Evolutionary conservation across 2,888 invertebrate species (phyloP).

Genomic region (Drosophila differens): DNA sequence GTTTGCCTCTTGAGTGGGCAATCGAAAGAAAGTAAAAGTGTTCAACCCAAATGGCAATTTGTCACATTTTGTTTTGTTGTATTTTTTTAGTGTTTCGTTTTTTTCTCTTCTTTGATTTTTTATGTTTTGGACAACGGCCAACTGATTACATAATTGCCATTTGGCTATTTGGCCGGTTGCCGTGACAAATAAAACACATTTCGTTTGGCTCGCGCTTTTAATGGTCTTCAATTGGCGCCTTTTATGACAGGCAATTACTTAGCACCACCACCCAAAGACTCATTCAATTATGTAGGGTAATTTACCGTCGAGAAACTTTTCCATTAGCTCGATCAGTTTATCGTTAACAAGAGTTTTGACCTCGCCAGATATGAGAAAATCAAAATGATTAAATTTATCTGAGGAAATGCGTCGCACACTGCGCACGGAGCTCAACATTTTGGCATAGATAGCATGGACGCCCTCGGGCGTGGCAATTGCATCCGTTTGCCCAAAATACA

Average conservation of each 20-base stretch:
- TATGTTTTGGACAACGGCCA: constrained; percentile 40
- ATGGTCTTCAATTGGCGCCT: constrained; percentile 51
- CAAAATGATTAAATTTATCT: constrained; percentile 79
- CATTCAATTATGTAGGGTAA: constrained; percentile 77
- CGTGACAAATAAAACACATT: constrained; percentile 62
- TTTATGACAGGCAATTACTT: constrained; percentile 55
- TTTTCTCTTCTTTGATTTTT: constrained; percentile 50
- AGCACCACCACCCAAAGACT: constrained; percentile 20
- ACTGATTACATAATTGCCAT: constrained; percentile 69
- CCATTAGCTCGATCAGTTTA: constrained; percentile 72
- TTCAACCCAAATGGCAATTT: constrained; percentile 41
- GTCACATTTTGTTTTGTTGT: constrained; percentile 52
- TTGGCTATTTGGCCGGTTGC: constrained; percentile 51
- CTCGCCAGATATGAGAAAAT: constrained; percentile 74
- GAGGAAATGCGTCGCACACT: constrained; percentile 75
- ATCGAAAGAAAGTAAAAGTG: constrained; percentile 78
- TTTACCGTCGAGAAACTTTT: constrained; percentile 70
- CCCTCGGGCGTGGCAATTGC: constrained; percentile 78
- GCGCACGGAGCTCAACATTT: constrained; percentile 59
- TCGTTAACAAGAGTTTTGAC: constrained; percentile 75
- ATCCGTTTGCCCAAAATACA: constrained; percentile 81
- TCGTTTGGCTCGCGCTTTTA: constrained; percentile 52
- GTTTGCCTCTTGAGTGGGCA: constrained; percentile 44
- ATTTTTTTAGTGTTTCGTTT: constrained; percentile 39
- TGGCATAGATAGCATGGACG: constrained; percentile 78